These are phyloP conservation scores for Typhlichthys subterraneus DNA, from an alignment of 2,797 vertebrate genomes.

Conservation along the genomic window DNA sequence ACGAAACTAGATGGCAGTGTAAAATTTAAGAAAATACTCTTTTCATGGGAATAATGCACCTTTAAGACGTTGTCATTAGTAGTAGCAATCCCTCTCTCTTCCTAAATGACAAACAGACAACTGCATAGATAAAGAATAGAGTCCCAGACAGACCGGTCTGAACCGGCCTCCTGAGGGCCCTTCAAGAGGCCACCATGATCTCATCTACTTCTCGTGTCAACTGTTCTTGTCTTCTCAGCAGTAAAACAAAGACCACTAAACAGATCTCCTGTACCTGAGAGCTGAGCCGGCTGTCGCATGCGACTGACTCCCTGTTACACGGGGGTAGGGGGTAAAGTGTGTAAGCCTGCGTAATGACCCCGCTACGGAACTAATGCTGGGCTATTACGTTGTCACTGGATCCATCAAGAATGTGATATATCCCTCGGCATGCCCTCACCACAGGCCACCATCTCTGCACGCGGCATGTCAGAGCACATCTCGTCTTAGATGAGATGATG, in stretches of 20 bases:
- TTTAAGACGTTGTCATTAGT: no score
- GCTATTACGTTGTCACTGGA: constrained; percentile 66
- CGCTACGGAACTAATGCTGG: constrained; percentile 36
- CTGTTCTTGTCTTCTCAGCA: no score
- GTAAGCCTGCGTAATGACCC: constrained; percentile 39
- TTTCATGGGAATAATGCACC: no score
- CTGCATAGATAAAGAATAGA: no score
- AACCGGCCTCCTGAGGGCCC: no score
- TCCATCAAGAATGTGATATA: constrained; percentile 63
- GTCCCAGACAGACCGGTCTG: no score
- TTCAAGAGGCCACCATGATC: no score
- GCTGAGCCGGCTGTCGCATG: neutral
- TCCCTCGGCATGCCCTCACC: constrained; percentile 39
- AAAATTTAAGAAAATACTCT: no score
- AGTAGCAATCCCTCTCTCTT: no score
- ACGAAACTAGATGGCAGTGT: no score
- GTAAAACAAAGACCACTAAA: neutral
- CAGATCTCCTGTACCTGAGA: constrained; percentile 1
- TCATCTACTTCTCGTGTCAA: no score
- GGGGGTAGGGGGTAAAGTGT: neutral
- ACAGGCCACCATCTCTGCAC: constrained; percentile 48
- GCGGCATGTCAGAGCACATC: constrained; percentile 65
- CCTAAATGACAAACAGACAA: no score
- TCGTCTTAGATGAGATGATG: constrained; percentile 42
- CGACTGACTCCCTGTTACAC: neutral